Base-by-base conservation (phyloP, 2,888 invertebrate species). In the Mesorhabditis belari region DNA sequence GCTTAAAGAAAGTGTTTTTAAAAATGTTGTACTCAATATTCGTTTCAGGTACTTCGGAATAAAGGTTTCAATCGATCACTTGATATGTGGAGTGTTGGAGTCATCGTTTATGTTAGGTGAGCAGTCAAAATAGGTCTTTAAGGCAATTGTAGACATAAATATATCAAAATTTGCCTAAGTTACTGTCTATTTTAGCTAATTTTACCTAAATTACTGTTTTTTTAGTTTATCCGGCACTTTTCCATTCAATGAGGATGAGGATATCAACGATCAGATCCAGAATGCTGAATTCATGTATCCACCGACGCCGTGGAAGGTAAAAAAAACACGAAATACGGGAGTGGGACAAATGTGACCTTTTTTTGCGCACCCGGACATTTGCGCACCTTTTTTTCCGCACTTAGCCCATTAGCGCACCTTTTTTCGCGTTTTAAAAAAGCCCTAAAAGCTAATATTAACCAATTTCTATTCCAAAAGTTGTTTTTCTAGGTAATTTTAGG, bases 201-300 rank as follows among this genome's bases (percentile, higher is more conserved):
- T 3, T 2, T 2, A 12, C 2, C 25, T 35, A 2, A 19, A 61
- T 12, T 24, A 17, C 12, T 4, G 44, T 21, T 23, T 12, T 65
- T 63, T 57, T 68, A 94, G 94, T 67, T 86, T 98, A 53, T 94
- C 94, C 76, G 98, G 96, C 67, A 98, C 96, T 0, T 98, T 98
- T 85, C 96, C 96, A 29, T 98, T 98, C 85, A 98, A 98, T 84
- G 98, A 98, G 85, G 96, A 98, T 83, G 96, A 98, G 85, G 98
- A 98, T 83, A 98, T 98, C 80, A 90, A 93, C 83, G 96, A 96
- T 83, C 98, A 98, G 85, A 98, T 98, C 72, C 94, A 96, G 85
- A 98, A 98, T 85, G 96, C 96, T 29, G 94, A 94, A 60, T 98
- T 98, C 83, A 98, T 98, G 98, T 98, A 96, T 85, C 98, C 98